These are phyloP conservation scores for Empidonax traillii DNA, from an alignment of 2,113 vertebrate species.

Conservation along the genomic window DNA sequence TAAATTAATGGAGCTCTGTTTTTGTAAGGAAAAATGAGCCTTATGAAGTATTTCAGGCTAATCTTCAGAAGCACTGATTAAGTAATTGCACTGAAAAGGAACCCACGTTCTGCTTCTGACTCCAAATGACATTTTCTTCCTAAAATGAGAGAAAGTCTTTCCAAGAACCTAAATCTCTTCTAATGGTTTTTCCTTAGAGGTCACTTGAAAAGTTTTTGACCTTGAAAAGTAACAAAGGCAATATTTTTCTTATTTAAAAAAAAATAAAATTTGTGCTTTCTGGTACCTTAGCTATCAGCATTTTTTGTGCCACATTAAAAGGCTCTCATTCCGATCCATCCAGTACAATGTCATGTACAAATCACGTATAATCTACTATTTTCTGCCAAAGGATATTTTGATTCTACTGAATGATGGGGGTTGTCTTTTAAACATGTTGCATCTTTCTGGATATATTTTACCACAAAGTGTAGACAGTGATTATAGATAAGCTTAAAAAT, in stretches of 20 bases:
- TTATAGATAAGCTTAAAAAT: slow-evolving; percentile 23
- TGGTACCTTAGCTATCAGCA: background rate
- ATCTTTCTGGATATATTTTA: slow-evolving; percentile 21
- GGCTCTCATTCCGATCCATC: slow-evolving; percentile 14
- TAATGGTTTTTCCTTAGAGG: slow-evolving; percentile 17
- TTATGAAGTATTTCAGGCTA: background rate
- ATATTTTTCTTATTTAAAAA: slow-evolving; percentile 13
- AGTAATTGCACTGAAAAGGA: slow-evolving; percentile 49
- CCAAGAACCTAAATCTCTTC: background rate
- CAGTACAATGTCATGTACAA: slow-evolving; percentile 6
- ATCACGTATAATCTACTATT: background rate
- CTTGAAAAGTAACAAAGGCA: slow-evolving; percentile 49
- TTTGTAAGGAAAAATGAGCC: background rate
- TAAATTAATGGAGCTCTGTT: background rate
- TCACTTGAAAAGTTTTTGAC: slow-evolving; percentile 58
- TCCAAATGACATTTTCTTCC: slow-evolving; percentile 36
- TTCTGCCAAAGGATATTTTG: slow-evolving; percentile 38
- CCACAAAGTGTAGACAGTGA: background rate
- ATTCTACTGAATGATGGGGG: background rate
- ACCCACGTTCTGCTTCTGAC: slow-evolving; percentile 1
- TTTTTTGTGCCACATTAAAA: slow-evolving; percentile 9
- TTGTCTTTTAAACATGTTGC: slow-evolving; percentile 5
- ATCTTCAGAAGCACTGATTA: slow-evolving; percentile 48
- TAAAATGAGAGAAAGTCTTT: background rate
- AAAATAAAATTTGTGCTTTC: background rate